Evolutionary conservation across 2,113 vertebrate species (phyloP), one percentile per base, ranked within the genome.

Genomic region (Phocoena sinus): DNA sequence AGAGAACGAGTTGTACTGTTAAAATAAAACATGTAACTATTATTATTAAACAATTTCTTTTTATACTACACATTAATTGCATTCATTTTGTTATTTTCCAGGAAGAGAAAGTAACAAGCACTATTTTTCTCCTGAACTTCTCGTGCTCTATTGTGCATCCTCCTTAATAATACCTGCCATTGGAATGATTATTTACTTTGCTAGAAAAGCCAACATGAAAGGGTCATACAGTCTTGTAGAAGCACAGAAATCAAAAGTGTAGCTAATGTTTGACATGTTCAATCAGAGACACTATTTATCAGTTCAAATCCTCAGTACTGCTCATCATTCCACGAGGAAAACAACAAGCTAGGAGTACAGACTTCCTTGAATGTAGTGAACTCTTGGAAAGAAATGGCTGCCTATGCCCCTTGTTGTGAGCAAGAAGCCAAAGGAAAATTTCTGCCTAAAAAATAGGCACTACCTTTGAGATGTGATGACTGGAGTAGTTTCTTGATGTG

Each of bases 211-310:
- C 82, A 99, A 98, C 86, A 96, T 98, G 96, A 98, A 98, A 96
- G 98, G 99, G 28, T 99, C 98, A 10, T 99, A 99, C 96, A 99
- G 98, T 82, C 98, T 99, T 8, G 98, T 98, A 33, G 98, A 98
- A 82, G 98, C 98, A 63, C 93, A 98, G 70, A 98, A 98, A 88
- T 97, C 98, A 58, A 98, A 98, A 98, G 98, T 98, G 92, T 99
- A 98, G 98, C 3, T 50, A 11, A 83, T 53, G 53, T 23, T 15
- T 47, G 92, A 73, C 70, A 53, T 8, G 9, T n/a, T 97, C 90
- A 28, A 23, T 83, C 74, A 94, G 41, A 96, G 97, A 96, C 76
- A 76, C 58, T 71, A 96, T 98, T 97, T 97, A 96, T 98, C 97
- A 50, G 73, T 74, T 76, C 80, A 71, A 56, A 74, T 91, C 26